A percentile compares a stretch with the other conserved stretches of the same genome.
Evolutionary conservation across 2,888 invertebrate species (phyloP).

Genomic region (Drosophila multiciliata): DNA sequence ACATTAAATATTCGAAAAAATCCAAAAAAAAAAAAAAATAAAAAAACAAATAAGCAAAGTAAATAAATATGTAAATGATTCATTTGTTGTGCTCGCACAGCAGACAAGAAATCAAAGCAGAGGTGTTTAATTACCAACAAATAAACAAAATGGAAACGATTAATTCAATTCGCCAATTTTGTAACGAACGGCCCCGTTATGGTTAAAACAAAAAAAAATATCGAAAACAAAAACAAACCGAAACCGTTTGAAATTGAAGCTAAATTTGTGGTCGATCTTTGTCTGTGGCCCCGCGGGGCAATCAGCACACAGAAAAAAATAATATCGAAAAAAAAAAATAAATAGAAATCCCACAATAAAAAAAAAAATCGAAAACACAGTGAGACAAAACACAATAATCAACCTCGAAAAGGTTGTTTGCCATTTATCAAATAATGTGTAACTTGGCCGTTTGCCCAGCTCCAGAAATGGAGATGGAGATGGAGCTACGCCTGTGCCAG

Average conservation of each 20-base stretch:
- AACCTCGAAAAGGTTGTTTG: slow-evolving; percentile 82
- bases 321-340: slow-evolving; percentile 41
- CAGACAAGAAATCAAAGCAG: slow-evolving; percentile 77
- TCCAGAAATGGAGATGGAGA: slow-evolving; percentile 67
- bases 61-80: slow-evolving; percentile 73
- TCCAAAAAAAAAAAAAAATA: slow-evolving; percentile 5
- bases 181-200: slow-evolving; percentile 73
- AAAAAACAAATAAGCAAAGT: slow-evolving; percentile 24
- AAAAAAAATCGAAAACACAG: slow-evolving; percentile 39
- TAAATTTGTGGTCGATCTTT: slow-evolving; percentile 73
- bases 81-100: slow-evolving; percentile 72
- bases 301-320: slow-evolving; percentile 56
- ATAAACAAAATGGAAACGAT: slow-evolving; percentile 81
- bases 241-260: slow-evolving; percentile 75
- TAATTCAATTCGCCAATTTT: slow-evolving; percentile 81
- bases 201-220: slow-evolving; percentile 40
- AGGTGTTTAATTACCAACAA: slow-evolving; percentile 82
- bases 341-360: slow-evolving; percentile 66
- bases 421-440: slow-evolving; percentile 82
- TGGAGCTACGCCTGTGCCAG: slow-evolving; percentile 33
- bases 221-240: slow-evolving; percentile 29
- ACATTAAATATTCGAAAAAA: slow-evolving; percentile 63
- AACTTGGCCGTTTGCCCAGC: slow-evolving; percentile 63
- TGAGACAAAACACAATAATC: slow-evolving; percentile 82
- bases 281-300: slow-evolving; percentile 54